Base-by-base conservation (phyloP, 2,888 invertebrate genomes). In the Aporophyla nigra region DNA sequence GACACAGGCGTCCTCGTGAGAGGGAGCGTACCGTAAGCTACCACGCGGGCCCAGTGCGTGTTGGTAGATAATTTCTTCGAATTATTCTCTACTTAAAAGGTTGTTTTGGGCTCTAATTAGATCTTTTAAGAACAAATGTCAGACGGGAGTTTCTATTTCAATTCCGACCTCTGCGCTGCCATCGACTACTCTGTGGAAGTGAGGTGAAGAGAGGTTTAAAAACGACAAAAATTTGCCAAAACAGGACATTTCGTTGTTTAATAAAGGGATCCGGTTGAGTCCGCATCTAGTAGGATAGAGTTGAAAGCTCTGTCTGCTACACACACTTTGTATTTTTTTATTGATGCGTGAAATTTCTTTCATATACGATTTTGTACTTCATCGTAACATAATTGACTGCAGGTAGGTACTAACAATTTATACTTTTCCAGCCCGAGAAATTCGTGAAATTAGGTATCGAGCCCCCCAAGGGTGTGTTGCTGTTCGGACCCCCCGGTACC, bases 361-460 rank as follows among this genome's bases (percentile, higher is more conserved):
- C 16, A 27, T 0, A 14, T 0, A 24, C 14, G 14, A 14, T 24
- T n/a, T n/a, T 58, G 16, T 27, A 24, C 27, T 53, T 19, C 10
- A 59, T 27, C 2, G 59, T 27, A 9, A 59, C 19, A 59, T 5
- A 59, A 27, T 10, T 59, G 10, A 27, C 59, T 27, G 10, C 59
- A 27, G 19, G 19, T n/a, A n/a, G n/a, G 1, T n/a, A 68, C 10
- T 62, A 69, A 6, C 16, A n/a, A 46, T 69, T 62, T 59, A 49
- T 61, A 40, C 4, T 2, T n/a, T 62, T 79, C 86, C 92, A 99
- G 98, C 99, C 99, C 0, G 99, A 99, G 93, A 99, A 99, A 91
- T 99, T 99, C 94, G 99, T 99, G 0, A 99, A 99, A 93, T 97
- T 99, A 51, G 99, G 99, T 73, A 99, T 99, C 92, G 99, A 99